Evolutionary conservation across 2,888 invertebrate species (phyloP), one percentile per base, ranked within the genome.

Genomic region (Heliconius erato): DNA sequence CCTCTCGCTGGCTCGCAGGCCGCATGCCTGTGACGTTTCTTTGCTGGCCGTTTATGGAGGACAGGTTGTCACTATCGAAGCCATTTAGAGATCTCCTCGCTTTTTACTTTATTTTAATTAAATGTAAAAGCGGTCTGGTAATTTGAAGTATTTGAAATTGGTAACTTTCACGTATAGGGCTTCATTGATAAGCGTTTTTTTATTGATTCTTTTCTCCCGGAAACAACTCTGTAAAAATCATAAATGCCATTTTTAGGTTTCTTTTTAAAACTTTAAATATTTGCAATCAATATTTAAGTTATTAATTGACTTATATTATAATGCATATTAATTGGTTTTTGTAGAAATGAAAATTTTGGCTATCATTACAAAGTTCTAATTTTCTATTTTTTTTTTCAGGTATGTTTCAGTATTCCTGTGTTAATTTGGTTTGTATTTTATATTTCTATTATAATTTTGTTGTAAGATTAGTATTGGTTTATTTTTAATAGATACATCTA

Each of bases 361-460:
- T 35, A 1, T 35, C 35, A 40, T 40, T 40, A 59, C 3, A 26
- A 40, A 44, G 28, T 26, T 40, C 19, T 68, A 68, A 72, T 54
- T 79, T 14, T 28, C 9, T 79, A 19, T 74, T 78, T 44, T 80
- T 74, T n/a, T 78, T 83, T 83, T 44, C 81, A 83, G 83, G 83
- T 83, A 83, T 69, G 83, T 83, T 74, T 59, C 44, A 16, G 26
- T 16, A 44, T 26, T 40, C 59, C 28, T 40, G 72, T n/a, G 12
- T 40, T 63, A 0, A 16, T 40, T 26, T 35, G 35, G 59, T 76
- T 59, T 59, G n/a, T 76, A 63, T 14, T 71, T 23, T 40, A 40
- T 40, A 71, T 44, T 14, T 40, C 63, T 32, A 63, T 63, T 16
- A 3, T 72, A 12, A 40, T n/a, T 63, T 63, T 59, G 35, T 63